Evolutionary conservation across 2,113 vertebrate genomes (phyloP), one percentile per base, ranked within the genome.

Genomic region (Aix galericulata): DNA sequence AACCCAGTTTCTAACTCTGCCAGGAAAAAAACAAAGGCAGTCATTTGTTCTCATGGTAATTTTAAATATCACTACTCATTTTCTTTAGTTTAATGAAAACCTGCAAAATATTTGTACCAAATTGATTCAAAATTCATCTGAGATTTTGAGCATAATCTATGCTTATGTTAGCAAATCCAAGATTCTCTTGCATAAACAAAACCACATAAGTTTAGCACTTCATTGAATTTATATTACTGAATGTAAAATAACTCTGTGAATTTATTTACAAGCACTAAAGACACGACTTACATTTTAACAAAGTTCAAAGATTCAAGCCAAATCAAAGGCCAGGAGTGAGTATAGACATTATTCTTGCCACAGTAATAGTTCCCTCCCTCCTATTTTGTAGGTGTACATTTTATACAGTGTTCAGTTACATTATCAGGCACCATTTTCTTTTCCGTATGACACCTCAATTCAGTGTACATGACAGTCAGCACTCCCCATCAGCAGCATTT

Each of bases 341-440:
- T 8, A 84, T 2, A 66, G 52, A 78, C 29, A 62, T 46, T 62
- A 26, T 27, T 77, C 84, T 18, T 68, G 56, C 29, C 74, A 64
- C n/a, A 32, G 48, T 31, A 75, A n/a, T 34, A 34, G 6, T 79
- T 40, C 11, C 9, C 13, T 79, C 75, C 29, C 22, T 86, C 22
- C 1, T 6, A 20, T 29, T 74, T 82, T 7, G 2, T 22, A 82
- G 26, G 40, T 3, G 0, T 25, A n/a, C 18, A 9, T 8, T 66
- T 44, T 29, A 73, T 31, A 55, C 4, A 72, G 16, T 8, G 12
- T 72, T 92, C 83, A 64, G 56, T 78, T 90, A 90, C 67, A 81
- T 82, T 59, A 78, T 75, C 68, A 71, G 72, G 71, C 0, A 0
- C 46, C 74, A 78, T 82, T 92, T 89, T 87, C 56, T 86, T 86